Evolutionary conservation across 2,113 vertebrate genomes (phyloP), one percentile per base, ranked within the genome.

Genomic region (Phalacrocorax aristotelis): DNA sequence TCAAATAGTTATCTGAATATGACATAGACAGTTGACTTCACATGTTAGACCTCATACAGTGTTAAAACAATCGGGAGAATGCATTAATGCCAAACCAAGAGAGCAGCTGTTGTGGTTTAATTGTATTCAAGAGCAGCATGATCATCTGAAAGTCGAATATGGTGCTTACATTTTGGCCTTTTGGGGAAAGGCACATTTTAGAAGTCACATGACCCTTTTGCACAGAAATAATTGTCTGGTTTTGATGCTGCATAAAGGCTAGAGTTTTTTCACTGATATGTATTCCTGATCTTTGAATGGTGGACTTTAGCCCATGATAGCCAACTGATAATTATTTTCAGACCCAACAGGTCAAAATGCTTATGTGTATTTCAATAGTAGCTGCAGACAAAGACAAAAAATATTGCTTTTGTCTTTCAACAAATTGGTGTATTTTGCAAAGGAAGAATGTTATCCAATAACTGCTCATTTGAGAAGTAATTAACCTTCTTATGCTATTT

Each of bases 401-500:
- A 34, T 76, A 81, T 64, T 64, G 32, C 48, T 90, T 96, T 96
- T 97, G 72, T 83, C 66, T 96, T 83, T 19, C 22, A 95, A 83
- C 71, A 88, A 96, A 88, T 88, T 86, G 85, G 89, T 81, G 27
- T 71, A 71, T 87, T 96, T 96, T 91, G 65, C 85, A 92, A 95
- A 93, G 49, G 64, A 95, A 94, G 76, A 96, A 91, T 11, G 25
- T 87, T 87, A 83, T 72, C 95, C 74, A 97, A 89, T 97, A 97
- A 78, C 75, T 97, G 80, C 95, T 97, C 95, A 89, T 94, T 97
- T 98, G 89, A 94, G 84, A 97, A 94, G 86, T 97, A 98, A 98
- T 98, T 98, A 98, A 98, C 97, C 97, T 98, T 92, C 84, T 85
- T 95, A 87, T 87, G 88, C 84, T 95, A 96, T 97, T 97, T 98